A percentile compares a stretch with the other conserved stretches of the same genome.
These are phyloP conservation scores for Lordiphosa andalusiaca DNA, from an alignment of 2,888 invertebrate genomes.

Conservation along the genomic window DNA sequence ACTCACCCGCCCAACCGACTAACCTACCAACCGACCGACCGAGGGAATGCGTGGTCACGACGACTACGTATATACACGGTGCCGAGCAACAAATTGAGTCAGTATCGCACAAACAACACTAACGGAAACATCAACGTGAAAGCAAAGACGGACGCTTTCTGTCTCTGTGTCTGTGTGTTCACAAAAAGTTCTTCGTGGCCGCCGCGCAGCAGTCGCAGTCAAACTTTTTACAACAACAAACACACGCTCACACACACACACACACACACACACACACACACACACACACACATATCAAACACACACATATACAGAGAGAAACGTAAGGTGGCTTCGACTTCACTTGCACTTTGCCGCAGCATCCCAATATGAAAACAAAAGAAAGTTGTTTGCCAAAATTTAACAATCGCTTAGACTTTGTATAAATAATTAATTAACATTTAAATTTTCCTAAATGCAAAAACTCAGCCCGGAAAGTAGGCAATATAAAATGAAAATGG, in stretches of 20 bases:
- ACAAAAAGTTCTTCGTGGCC: slow-evolving; percentile 20
- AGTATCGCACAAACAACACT: slow-evolving; percentile 79
- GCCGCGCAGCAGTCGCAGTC: slow-evolving; percentile 32
- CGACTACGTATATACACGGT: slow-evolving; percentile 56
- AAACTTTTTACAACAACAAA: slow-evolving; percentile 18
- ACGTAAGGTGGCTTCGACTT: neutral
- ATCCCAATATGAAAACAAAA: no score
- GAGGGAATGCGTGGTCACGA: slow-evolving; percentile 22
- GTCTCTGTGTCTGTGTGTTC: slow-evolving; percentile 14
- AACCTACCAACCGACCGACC: slow-evolving; percentile 31
- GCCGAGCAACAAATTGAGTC: slow-evolving; percentile 75
- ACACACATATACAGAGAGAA: slow-evolving; percentile 4
- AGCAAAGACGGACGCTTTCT: slow-evolving; percentile 59
- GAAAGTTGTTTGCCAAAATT: no score
- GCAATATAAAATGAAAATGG: no score
- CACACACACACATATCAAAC: slow-evolving; percentile 13
- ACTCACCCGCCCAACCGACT: slow-evolving; percentile 22
- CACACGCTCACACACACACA: slow-evolving; percentile 16
- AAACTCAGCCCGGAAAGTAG: no score
- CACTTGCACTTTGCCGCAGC: slow-evolving; percentile 4
- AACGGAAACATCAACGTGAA: slow-evolving; percentile 76
- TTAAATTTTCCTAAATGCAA: no score
- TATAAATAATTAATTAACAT: no score
- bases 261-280: slow-evolving; percentile 9
- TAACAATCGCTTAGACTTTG: no score